Base-by-base conservation (phyloP, 2,797 vertebrate species). In the Euthynnus affinis region DNA sequence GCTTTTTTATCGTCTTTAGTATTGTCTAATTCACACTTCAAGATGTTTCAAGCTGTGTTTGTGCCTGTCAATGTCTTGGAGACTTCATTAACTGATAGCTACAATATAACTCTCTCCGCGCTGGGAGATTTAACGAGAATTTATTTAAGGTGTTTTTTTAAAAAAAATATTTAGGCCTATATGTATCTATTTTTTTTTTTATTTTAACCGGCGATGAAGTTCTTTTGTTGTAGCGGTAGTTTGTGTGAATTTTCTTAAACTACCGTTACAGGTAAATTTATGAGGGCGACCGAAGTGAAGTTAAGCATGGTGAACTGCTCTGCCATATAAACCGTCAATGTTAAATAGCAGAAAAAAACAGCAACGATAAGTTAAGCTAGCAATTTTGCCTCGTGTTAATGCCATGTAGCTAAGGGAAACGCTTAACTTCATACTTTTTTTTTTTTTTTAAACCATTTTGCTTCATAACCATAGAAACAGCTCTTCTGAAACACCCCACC, bases 71-170 rank as follows among this genome's bases (percentile, higher is more conserved):
- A 8, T 8, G 57, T 62, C 61, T 79, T 15, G 48, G 13, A 55
- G 76, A 82, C 79, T 83, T 69, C 52, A 32, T 67, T 64, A 68
- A 76, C 62, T 48, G 80, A 12, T 37, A 17, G 76, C 56, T 58
- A 14, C 63, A 75, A 76, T 52, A 49, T 13, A 60, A 85, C 46
- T 60, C 4, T 22, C 53, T 17, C 57, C 9, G 14, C 52, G 52
- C 10, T 27, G 49, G 25, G 27, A 23, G 3, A 9, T 48, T 10
- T 55, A 6, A 57, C 20, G 12, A 18, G 22, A 23, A 0, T 71
- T 44, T 65, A 7, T 29, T 3, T 13, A 2, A n/a, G 4, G 37
- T 7, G 12, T 13, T 6, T 9, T 20, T 6, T 48, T 6, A 1
- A n/a, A n/a, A n/a, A n/a, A n/a, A n/a, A n/a, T n/a, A n/a, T n/a